A percentile compares a stretch with the other conserved stretches of the same genome.
Evolutionary conservation across 1,140 invertebrate genomes (phyloP).

Genomic region (Magallana ariakensis): DNA sequence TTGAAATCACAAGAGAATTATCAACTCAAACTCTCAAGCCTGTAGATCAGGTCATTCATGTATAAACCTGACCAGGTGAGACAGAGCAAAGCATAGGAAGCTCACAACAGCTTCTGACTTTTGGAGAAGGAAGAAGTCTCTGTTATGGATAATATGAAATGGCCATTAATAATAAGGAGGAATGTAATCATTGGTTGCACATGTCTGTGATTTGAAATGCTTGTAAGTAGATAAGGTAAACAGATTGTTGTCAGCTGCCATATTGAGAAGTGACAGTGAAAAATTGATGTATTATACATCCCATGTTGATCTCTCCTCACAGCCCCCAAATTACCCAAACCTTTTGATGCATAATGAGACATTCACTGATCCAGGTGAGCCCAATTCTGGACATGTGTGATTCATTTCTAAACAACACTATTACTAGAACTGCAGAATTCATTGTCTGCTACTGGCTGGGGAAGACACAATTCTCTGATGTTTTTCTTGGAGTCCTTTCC

Average conservation of each 20-base stretch:
- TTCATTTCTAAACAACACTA: neutral
- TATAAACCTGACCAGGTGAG: neutral
- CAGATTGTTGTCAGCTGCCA: conserved; percentile 26
- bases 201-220: conserved; percentile 20
- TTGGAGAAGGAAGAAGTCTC: neutral
- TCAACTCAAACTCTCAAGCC: neutral
- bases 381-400: conserved; percentile 18
- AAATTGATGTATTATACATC: conserved; percentile 4
- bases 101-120: no score
- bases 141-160: neutral
- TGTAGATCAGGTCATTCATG: neutral
- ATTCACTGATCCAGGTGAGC: neutral
- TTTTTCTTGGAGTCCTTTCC: neutral
- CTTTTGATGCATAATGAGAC: conserved; percentile 18
- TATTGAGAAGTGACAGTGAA: conserved; percentile 9
- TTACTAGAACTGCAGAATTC: conserved; percentile 1
- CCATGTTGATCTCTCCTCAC: neutral
- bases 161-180: conserved; percentile 1
- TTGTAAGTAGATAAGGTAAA: conserved; percentile 29
- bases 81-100: neutral
- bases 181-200: conserved; percentile 10
- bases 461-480: neutral
- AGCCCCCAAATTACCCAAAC: neutral
- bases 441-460: neutral
- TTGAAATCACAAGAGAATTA: conserved; percentile 8